These are phyloP conservation scores for Nipponia nippon DNA, from an alignment of 2,113 vertebrate species.

Conservation along the genomic window DNA sequence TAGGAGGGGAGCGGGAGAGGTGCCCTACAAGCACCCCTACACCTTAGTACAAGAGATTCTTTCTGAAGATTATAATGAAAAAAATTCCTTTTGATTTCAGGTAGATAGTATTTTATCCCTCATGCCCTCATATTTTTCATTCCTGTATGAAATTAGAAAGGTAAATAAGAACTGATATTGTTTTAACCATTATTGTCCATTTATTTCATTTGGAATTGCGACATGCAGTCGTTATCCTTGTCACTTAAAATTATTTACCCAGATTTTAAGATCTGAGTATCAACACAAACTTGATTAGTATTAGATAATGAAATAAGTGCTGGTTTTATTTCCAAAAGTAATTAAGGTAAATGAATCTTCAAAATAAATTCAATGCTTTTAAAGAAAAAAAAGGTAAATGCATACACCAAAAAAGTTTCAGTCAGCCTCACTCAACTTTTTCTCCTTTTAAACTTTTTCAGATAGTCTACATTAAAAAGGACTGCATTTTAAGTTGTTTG, in stretches of 20 bases:
- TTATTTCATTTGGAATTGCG: background rate
- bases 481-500: background rate
- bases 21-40: accelerated
- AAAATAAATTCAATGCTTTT: background rate
- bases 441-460: background rate
- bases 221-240: background rate
- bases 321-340: background rate
- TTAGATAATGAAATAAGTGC: background rate
- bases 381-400: background rate
- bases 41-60: background rate
- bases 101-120: background rate
- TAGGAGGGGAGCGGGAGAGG: accelerated
- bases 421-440: background rate
- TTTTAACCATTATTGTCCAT: background rate
- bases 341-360: background rate
- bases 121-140: background rate
- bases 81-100: background rate
- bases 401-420: background rate
- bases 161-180: background rate
- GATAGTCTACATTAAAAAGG: background rate
- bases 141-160: background rate
- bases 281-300: background rate
- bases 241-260: background rate
- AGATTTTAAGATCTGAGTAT: background rate
- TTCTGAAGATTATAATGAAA: background rate